Percentiles rank a stretch among this genome's conserved stretches.
Conservation (phyloP, 2,797 vertebrate species). For the Phataginus tricuspis region DNA sequence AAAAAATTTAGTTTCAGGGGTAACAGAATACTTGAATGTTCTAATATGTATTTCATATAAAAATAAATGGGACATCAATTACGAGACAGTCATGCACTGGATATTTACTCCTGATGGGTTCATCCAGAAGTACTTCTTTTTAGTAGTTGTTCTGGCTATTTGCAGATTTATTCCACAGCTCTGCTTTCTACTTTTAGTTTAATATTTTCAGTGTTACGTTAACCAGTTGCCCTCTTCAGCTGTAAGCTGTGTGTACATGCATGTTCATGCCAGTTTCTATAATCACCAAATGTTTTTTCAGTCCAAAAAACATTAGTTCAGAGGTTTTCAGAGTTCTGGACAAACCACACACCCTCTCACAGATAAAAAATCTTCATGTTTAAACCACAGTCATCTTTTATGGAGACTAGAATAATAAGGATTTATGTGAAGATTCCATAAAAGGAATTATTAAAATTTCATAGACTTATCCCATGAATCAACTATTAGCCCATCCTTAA, state of each 20-base stretch:
- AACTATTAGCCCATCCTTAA: background rate
- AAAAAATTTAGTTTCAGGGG: background rate
- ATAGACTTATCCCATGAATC: background rate
- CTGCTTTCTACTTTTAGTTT: slow-evolving; percentile 1
- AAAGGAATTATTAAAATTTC: slow-evolving; percentile 33
- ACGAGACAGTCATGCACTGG: background rate
- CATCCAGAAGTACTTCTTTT: slow-evolving; percentile 19
- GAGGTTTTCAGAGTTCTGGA: slow-evolving; percentile 35
- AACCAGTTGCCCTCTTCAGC: background rate
- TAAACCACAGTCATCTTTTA: background rate
- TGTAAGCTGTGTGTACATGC: background rate
- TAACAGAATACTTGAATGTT: background rate
- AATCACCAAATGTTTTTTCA: background rate
- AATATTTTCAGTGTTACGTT: background rate
- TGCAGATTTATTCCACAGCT: background rate
- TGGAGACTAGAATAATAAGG: background rate
- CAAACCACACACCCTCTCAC: background rate
- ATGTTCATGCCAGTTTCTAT: background rate
- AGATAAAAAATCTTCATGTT: slow-evolving; percentile 5
- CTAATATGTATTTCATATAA: background rate
- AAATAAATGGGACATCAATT: slow-evolving; percentile 14
- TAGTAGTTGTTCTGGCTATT: background rate
- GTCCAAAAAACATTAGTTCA: background rate
- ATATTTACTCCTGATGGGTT: slow-evolving; percentile 29
- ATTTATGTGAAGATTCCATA: background rate